Percentiles rank a stretch among this genome's conserved stretches.
Evolutionary conservation across 2,888 invertebrate species (phyloP).

Genomic region (Coleophora deauratella): DNA sequence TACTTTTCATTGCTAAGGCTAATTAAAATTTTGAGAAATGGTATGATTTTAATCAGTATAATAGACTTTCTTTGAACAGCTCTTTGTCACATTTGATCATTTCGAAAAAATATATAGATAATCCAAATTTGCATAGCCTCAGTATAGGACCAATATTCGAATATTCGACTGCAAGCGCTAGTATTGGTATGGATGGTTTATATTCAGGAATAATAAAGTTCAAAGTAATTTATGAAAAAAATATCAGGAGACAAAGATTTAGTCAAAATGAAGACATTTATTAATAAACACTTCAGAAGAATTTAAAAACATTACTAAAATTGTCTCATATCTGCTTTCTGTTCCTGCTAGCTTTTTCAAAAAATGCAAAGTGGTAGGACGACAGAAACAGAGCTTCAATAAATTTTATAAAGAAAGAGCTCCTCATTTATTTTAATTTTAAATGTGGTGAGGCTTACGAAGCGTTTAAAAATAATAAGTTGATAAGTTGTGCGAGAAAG

Average conservation of each 20-base stretch:
- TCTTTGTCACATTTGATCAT: conserved; percentile 8
- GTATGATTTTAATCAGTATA: conserved; percentile 5
- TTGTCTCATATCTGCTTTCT: neutral
- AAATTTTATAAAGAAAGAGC: conserved; percentile 11
- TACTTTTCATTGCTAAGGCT: conserved; percentile 7
- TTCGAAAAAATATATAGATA: conserved; percentile 6
- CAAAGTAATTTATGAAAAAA: conserved; percentile 13
- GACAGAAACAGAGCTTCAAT: conserved; percentile 11
- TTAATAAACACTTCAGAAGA: neutral
- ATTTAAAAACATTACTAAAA: neutral
- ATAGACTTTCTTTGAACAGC: conserved; percentile 5
- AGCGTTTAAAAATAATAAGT: too few relatives aligned
- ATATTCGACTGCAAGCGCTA: too few relatives aligned
- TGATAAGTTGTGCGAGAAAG: too few relatives aligned
- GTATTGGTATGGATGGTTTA: conserved; percentile 10
- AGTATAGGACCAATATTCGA: too few relatives aligned
- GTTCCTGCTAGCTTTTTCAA: conserved; percentile 8
- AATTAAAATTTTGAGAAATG: conserved; percentile 2
- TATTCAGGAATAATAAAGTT: conserved; percentile 12
- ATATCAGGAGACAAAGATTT: conserved; percentile 5
- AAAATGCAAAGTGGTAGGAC: conserved; percentile 14
- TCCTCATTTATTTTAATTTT: conserved; percentile 10
- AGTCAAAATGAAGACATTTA: neutral
- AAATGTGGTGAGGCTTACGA: too few relatives aligned
- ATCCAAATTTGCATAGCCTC: too few relatives aligned